These are phyloP conservation scores for Epirrhoe alternata DNA, from an alignment of 2,888 invertebrate genomes.

Conservation along the genomic window DNA sequence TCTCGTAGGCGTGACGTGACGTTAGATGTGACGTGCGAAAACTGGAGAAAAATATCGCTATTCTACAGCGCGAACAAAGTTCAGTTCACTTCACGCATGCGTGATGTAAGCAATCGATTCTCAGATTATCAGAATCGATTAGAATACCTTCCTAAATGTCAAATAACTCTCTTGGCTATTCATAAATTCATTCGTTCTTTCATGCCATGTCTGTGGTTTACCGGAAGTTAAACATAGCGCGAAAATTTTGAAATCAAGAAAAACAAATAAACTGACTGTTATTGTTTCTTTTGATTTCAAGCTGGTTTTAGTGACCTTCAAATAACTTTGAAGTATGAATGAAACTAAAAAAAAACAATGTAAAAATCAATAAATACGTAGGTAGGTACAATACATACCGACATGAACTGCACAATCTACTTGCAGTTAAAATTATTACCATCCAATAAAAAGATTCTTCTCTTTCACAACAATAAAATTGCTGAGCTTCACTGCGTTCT, in stretches of 20 bases:
- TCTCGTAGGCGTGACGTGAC: constrained; percentile 8
- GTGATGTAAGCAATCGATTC: neutral
- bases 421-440: constrained; percentile 19
- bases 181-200: no score
- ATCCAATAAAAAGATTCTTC: constrained; percentile 2
- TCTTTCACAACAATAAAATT: neutral
- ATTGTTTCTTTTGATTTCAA: no score
- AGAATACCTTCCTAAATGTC: no score
- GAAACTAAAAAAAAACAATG: no score
- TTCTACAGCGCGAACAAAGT: neutral
- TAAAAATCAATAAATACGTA: neutral
- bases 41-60: neutral
- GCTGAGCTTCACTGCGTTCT: neutral
- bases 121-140: no score
- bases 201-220: no score
- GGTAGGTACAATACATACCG: constrained; percentile 9
- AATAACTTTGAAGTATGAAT: no score
- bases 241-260: no score
- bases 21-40: neutral
- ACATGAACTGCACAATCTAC: constrained; percentile 21
- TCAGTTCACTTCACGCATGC: constrained; percentile 1
- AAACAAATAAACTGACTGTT: no score
- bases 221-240: no score
- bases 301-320: no score
- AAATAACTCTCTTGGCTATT: no score